Base-by-base conservation (phyloP, 2,113 vertebrate genomes). In the Enhydra lutris region DNA sequence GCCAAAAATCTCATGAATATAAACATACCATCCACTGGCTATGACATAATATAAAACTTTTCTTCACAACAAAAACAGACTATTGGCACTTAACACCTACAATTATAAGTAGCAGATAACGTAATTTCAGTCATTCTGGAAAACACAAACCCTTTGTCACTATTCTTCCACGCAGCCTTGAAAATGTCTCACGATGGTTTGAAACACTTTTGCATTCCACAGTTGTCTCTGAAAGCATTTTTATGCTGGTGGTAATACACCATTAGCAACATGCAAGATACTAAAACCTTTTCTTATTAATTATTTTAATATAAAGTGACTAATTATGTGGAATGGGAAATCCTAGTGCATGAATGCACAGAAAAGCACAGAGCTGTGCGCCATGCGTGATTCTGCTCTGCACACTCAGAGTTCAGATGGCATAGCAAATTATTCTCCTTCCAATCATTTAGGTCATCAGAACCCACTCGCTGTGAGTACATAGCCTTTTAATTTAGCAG, bases 401-500 rank as follows among this genome's bases (percentile, higher is more conserved):
- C 24, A 61, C 76, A 73, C 73, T 96, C 87, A 39, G 67, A 82
- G 96, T 95, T 10, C 3, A 98, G 96, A 81, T 61, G 29, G 94
- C 96, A 74, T 69, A 96, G 97, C 86, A 36, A 98, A 96, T 87
- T 89, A 24, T 94, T 91, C 1, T 26, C 95, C 84, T 52, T 21
- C 8, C 83, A 74, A 79, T 96, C 97, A 73, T 94, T 96, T 82
- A 97, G 97, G 97, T 97, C 97, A 96, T 95, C 92, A 95, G 94
- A 98, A 97, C 84, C 90, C 92, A 90, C 93, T 97, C 0, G 61
- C 97, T 94, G 96, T 63, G 97, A 94, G 78, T 93, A 24, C 83
- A 94, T 59, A 98, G 97, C 90, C 94, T 98, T 98, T 97, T 96
- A 97, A 97, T 97, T 98, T 97, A 96, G 88, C 95, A 96, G 92